phyloP scores from a whole-genome alignment of 2,797 vertebrate genomes.

The Spinus olivaceus region DNA sequence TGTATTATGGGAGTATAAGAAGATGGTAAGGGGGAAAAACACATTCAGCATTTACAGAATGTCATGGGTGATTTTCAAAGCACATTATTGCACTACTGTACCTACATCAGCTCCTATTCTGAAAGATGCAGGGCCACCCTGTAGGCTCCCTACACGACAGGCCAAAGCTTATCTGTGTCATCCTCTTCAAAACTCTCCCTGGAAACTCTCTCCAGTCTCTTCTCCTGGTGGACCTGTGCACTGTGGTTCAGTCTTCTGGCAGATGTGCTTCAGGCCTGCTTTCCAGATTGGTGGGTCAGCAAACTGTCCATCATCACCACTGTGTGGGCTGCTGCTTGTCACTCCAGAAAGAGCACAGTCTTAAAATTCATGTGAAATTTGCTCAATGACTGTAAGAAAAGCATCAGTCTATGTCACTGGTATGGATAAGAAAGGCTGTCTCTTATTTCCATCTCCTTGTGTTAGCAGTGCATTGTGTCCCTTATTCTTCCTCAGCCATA shows the following conservation, averaged over 20 bases:
- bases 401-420: not conserved
- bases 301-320: not conserved
- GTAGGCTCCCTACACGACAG: not conserved
- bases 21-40: not conserved
- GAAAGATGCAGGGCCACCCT: not conserved
- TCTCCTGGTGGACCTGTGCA: not conserved
- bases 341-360: not conserved
- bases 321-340: not conserved
- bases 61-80: not conserved
- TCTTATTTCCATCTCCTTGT: not conserved
- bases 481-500: not conserved
- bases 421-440: not conserved
- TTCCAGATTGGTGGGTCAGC: not conserved
- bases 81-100: not conserved
- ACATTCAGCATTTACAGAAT: not conserved
- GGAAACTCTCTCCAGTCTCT: not conserved
- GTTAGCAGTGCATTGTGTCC: not conserved
- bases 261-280: not conserved
- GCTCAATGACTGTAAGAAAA: not conserved
- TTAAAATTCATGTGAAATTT: not conserved
- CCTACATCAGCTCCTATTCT: not conserved
- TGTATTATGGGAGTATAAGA: not conserved
- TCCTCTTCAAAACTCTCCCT: not conserved
- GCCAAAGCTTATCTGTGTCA: not conserved
- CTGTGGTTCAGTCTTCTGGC: not conserved